Evolutionary conservation across 2,888 invertebrate genomes (phyloP).

Genomic region (Caenorhabditis sp.): DNA sequence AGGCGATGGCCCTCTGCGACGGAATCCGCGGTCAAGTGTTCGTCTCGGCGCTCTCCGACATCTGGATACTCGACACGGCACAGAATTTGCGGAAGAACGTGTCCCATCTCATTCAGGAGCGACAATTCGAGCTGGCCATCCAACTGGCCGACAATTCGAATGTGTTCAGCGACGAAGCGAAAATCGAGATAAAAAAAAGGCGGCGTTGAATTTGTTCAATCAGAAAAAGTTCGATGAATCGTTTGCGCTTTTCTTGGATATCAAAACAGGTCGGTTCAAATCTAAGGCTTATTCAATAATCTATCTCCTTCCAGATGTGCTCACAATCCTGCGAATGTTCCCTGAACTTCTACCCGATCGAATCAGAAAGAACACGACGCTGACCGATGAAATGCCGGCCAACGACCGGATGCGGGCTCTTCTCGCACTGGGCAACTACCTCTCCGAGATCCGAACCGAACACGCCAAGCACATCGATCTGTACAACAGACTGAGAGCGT

Average conservation of each 20-base stretch:
- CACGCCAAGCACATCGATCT: constrained; percentile 48
- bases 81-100: constrained; percentile 88
- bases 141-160: constrained; percentile 70
- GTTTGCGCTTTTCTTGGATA: constrained; percentile 84
- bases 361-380: constrained; percentile 12
- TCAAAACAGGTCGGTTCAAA: constrained; percentile 40
- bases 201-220: constrained; percentile 92
- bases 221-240: constrained; percentile 91
- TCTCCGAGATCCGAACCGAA: constrained; percentile 80
- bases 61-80: constrained; percentile 88
- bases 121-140: constrained; percentile 91
- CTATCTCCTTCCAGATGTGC: constrained; percentile 90
- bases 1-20: constrained; percentile 61
- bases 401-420: constrained; percentile 86
- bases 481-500: constrained; percentile 22
- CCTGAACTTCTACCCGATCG: constrained; percentile 87
- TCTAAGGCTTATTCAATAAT: too few species aligned
- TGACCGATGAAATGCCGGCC: constrained; percentile 61
- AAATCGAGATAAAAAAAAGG: constrained; percentile 87
- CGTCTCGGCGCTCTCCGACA: constrained; percentile 60
- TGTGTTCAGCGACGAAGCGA: constrained; percentile 65
- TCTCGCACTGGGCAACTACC: constrained; percentile 90
- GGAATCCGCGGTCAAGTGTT: constrained; percentile 70
- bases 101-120: constrained; percentile 88
- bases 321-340: constrained; percentile 93